Base-by-base conservation (phyloP, 2,888 invertebrate genomes). In the Phlogophora meticulosa region DNA sequence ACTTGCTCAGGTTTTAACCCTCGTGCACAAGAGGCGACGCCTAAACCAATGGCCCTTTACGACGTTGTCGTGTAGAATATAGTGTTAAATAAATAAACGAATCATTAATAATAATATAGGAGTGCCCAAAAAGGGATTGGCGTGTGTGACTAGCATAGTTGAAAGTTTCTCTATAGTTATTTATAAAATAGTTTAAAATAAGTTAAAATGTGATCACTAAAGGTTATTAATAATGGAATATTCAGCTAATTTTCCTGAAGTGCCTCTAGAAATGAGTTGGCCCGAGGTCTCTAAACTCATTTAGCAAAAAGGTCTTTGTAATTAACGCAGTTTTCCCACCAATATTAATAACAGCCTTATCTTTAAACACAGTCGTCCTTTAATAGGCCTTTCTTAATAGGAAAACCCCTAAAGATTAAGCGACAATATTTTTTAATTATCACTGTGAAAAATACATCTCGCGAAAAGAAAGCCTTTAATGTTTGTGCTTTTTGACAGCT, bases 311-410 rank as follows among this genome's bases (percentile, higher is more conserved):
- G 70, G 73, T 57, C 61, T 61, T 72, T 67, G 51, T 80, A 77
- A 79, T 79, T 77, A 80, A 51, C 52, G 20, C 38, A 63, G 65
- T 72, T 61, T 48, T 62, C 55, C 36, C 63, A 42, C 52, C 15
- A 49, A 70, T 63, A 78, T 70, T 76, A 80, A 63, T 62, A 68
- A 42, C 43, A 20, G 42, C 15, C 55, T 80, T 80, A 80, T 80
- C 72, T 76, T 51, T 28, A 9, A 60, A 32, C 67, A 24, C 77
- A 80, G 64, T 32, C 45, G 40, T 15, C 48, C 28, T 42, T 28
- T 58, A 43, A 74, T 46, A 66, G 53, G 46, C 42, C 17, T 46
- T 60, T 20, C 60, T 72, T 63, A 74, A 34, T 40, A 17, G 24
- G 38, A 15, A 55, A 62, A 57, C 49, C 57, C 38, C 42, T 32